A percentile compares a stretch with the other conserved stretches of the same genome.
Conservation (phyloP, 2,113 vertebrate genomes). For the Psittacula cyanocephala region DNA sequence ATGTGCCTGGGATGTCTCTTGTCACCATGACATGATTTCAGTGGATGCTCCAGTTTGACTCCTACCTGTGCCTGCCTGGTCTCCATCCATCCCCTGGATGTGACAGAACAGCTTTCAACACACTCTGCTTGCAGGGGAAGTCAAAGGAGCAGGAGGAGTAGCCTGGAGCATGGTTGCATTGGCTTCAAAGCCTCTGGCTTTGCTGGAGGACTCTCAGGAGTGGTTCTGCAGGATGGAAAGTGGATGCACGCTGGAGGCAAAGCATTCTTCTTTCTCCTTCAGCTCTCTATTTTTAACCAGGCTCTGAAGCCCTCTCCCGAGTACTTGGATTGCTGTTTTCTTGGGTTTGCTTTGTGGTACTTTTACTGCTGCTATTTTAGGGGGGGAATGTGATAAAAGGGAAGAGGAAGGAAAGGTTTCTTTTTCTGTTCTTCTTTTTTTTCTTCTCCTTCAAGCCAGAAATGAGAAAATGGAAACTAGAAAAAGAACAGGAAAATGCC, state of each 20-base stretch:
- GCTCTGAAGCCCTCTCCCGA: neutral
- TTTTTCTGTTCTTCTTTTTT: neutral
- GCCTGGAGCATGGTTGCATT: neutral
- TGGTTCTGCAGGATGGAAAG: neutral
- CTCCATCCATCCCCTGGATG: neutral
- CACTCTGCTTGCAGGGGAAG: neutral
- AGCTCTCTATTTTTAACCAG: neutral
- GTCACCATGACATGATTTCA: rapidly evolving
- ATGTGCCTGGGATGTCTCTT: rapidly evolving
- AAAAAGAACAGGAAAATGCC: neutral
- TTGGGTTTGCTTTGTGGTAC: neutral
- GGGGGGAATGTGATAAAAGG: neutral
- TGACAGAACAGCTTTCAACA: neutral
- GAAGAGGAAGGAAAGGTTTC: neutral
- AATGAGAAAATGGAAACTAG: neutral
- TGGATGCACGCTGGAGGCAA: neutral
- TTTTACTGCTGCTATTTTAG: neutral
- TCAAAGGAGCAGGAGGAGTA: neutral
- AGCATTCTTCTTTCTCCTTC: neutral
- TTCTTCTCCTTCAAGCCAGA: neutral
- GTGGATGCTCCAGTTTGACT: neutral
- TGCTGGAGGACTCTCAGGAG: neutral
- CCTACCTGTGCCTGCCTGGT: neutral
- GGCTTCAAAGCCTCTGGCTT: neutral
- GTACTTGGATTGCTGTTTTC: neutral